A percentile compares a stretch with the other conserved stretches of the same genome.
phyloP scores from a whole-genome alignment of 2,113 vertebrate genomes.

The Chamaea fasciata region DNA sequence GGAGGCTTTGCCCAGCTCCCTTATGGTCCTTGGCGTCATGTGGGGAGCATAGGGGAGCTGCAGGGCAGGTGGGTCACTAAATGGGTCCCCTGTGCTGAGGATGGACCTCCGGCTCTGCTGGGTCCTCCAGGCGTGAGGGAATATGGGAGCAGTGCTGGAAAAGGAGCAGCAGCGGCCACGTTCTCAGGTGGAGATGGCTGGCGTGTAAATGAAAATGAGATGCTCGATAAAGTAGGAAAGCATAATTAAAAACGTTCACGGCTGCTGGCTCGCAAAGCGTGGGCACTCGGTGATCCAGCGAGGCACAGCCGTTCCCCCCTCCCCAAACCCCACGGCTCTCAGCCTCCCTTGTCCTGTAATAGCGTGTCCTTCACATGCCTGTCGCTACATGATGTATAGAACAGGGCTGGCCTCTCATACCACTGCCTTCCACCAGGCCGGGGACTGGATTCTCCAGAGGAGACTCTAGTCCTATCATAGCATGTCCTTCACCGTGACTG shows the following conservation, averaged over 20 bases:
- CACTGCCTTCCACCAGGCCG: not conserved
- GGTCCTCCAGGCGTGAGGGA: not conserved
- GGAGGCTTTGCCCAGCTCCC: not conserved
- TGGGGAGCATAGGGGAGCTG: not conserved
- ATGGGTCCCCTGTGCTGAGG: not conserved
- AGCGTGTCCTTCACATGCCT: conserved; percentile 42
- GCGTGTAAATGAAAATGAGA: not conserved
- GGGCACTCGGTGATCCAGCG: not conserved
- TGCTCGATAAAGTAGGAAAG: conserved; percentile 17
- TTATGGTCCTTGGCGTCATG: accelerated
- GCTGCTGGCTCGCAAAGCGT: not conserved
- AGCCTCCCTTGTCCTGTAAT: not conserved
- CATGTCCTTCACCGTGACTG: conserved; percentile 60
- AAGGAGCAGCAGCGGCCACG: not conserved
- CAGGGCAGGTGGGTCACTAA: not conserved
- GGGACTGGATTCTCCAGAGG: not conserved
- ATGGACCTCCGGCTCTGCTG: accelerated
- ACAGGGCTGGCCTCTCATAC: not conserved
- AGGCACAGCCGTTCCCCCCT: not conserved
- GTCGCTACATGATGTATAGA: conserved; percentile 28
- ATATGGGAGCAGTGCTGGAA: not conserved
- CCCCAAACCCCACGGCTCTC: not conserved
- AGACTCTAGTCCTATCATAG: conserved; percentile 41
- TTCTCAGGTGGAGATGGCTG: not conserved
- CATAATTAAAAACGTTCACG: conserved; percentile 26